Base-by-base conservation (phyloP, 2,113 vertebrate species). In the Channa maculata region DNA sequence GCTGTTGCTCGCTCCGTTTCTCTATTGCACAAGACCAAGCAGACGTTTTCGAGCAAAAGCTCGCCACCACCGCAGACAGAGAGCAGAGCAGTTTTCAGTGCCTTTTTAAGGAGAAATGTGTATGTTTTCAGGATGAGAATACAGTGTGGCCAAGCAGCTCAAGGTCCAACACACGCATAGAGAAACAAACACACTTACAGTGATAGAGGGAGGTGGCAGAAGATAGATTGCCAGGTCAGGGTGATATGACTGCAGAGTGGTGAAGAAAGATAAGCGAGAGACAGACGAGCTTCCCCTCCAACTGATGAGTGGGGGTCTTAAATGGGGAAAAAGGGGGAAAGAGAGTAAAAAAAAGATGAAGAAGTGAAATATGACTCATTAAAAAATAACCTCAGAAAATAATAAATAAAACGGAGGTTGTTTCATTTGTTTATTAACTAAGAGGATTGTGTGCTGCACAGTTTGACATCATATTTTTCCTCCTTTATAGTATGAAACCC, bases 171-270 rank as follows among this genome's bases (percentile, higher is more conserved):
- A 65, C 76, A 55, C 61, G 57, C 64, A 63, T 24, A 51, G 15
- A 63, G 15, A 71, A 37, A 74, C 51, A 54, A 55, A 86, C 41
- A 65, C 58, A 52, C 64, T 52, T 46, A 38, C 45, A 51, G 39
- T 41, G 39, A 41, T 41, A 7, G 2, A 41, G 39, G 39, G 41
- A 60, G 79, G 68, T 52, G 75, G 79, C 13, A 48, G 73, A 89
- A 92, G 93, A 93, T 84, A 78, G 89, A 93, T 91, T 85, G 80
- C 83, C 84, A 45, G 78, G 89, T 88, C 74, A 78, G 75, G 73
- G 59, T 77, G 82, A 89, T 88, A 86, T 91, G 92, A 93, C 77
- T 80, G 73, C 77, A 60, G 64, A 82, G 78, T 79, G 80, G 81
- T 83, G 71, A 83, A 80, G 79, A 71, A 86, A 88, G 90, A 92